Conservation (phyloP, 2,888 invertebrate genomes). For the Thyatira batis region DNA sequence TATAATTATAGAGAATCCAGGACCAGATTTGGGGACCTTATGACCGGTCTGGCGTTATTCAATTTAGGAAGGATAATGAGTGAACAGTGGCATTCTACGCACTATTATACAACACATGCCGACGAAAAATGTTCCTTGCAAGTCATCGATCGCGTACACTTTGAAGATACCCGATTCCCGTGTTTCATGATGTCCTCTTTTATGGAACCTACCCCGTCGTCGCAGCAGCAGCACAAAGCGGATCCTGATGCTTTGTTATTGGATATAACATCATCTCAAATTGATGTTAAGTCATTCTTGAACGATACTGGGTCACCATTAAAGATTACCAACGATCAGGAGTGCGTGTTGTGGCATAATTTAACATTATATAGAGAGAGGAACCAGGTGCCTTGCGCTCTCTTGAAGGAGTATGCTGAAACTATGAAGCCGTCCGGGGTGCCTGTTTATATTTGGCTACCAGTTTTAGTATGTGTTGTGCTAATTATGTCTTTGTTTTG, state of each 20-base stretch:
- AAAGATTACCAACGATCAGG: constrained; percentile 54
- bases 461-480: constrained; percentile 51
- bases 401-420: constrained; percentile 64
- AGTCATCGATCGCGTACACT: constrained; percentile 54
- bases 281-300: constrained; percentile 55
- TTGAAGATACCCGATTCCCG: constrained; percentile 64
- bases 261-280: constrained; percentile 59
- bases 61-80: constrained; percentile 63
- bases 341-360: constrained; percentile 72
- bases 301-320: constrained; percentile 44
- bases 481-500: constrained; percentile 54
- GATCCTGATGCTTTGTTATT: constrained; percentile 42
- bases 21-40: constrained; percentile 57
- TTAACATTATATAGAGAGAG: constrained; percentile 49
- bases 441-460: constrained; percentile 70
- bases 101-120: constrained; percentile 46
- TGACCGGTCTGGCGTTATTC: constrained; percentile 69
- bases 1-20: constrained; percentile 64
- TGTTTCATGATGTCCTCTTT: constrained; percentile 74
- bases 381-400: constrained; percentile 57
- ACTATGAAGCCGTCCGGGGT: constrained; percentile 63
- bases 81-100: constrained; percentile 43
- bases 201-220: constrained; percentile 29
- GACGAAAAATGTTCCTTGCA: constrained; percentile 68
- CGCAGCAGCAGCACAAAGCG: constrained; percentile 12